phyloP scores from a whole-genome alignment of 2,888 invertebrate species.

The Rhogogaster chlorosoma region DNA sequence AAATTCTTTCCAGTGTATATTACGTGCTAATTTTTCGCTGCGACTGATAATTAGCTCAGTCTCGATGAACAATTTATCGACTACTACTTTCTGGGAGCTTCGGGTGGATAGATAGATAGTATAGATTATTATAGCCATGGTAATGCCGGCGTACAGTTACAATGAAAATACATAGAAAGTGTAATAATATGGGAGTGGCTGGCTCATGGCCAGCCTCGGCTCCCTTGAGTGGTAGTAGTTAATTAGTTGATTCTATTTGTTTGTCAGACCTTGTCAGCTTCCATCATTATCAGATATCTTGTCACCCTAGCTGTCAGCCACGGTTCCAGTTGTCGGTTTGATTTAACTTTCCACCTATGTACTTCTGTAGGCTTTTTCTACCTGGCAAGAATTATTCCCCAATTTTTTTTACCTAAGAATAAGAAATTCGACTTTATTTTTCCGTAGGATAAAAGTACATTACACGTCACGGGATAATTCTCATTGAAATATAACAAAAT shows the following conservation, averaged over 20 bases:
- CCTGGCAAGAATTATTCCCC: not conserved
- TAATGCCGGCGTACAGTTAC: not conserved
- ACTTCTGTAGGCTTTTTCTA: not conserved
- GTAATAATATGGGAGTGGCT: not conserved
- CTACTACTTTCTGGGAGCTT: not conserved
- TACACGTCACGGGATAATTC: not conserved
- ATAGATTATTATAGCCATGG: not conserved
- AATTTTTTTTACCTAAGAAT: not conserved
- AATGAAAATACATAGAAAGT: not conserved
- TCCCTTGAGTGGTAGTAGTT: not conserved
- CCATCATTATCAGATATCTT: not conserved
- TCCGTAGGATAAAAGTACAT: not conserved
- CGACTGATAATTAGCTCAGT: not conserved
- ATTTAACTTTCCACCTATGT: not conserved
- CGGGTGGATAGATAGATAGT: not conserved
- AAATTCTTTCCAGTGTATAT: not conserved
- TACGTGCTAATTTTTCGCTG: not conserved
- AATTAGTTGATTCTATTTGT: constrained; percentile 14
- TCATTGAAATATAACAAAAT: not conserved
- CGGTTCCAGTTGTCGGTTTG: not conserved
- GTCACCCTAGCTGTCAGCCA: not conserved
- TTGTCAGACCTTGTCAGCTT: not conserved
- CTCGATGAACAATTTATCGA: not conserved
- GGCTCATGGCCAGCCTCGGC: not conserved
- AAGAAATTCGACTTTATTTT: not conserved